Base-by-base conservation (phyloP, 2,888 invertebrate genomes). In the Acanthosepion pharaonis region DNA sequence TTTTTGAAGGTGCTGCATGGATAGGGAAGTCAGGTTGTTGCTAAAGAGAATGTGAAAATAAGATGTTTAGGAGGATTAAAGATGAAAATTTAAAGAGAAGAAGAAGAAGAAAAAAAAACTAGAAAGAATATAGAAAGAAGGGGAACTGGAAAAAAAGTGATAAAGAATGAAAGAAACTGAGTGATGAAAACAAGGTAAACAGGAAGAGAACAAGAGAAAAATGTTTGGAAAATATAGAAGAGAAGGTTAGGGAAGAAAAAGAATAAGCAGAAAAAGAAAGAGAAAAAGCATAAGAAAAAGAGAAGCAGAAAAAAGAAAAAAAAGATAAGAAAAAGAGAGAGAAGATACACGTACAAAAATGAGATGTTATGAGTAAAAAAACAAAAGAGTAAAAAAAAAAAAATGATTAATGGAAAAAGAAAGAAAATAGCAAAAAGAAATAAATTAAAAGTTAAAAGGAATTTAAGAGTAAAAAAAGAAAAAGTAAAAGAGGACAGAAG, bases 1-100 rank as follows among this genome's bases (percentile, higher is more conserved):
- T 78, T 78, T 78, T 78, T 78, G n/a, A 78, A n/a, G 78, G n/a
- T 78, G n/a, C 78, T 78, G n/a, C n/a, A 78, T 78, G n/a, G 78
- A 78, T 78, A n/a, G 18, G 78, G 18, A 78, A 78, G 33, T 15
- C 78, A n/a, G 78, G 78, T 78, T n/a, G 78, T 78, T n/a, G n/a
- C 23, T 11, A n/a, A n/a, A 33, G 18, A 18, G 78, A 78, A 15
- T 33, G 5, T 9, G 64, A 78, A 78, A 78, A 78, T 11, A 18
- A 9, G 33, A 78, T 2, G 18, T 78, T n/a, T 15, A 78, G n/a
- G 15, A 78, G 78, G 11, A 78, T 11, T n/a, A 78, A n/a, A 78
- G n/a, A 78, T 2, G 28, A 78, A 78, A 28, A n/a, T 4, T 4
- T 28, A 9, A 78, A 9, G 78, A 78, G 78, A n/a, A 8, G n/a